phyloP scores from a whole-genome alignment of 2,888 invertebrate genomes.

The Heliconius ethilla region DNA sequence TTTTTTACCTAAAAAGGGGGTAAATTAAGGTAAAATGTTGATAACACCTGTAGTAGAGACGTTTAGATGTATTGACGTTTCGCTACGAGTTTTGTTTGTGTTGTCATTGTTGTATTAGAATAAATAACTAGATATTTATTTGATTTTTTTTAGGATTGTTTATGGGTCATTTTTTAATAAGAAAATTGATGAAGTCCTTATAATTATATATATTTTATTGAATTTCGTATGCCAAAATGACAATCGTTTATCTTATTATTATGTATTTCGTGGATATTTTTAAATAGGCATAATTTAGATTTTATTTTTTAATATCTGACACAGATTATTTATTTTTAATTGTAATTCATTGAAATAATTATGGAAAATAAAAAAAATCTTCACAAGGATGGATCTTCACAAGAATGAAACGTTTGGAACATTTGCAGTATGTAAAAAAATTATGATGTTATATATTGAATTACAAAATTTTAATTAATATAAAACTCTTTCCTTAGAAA shows the following conservation, averaged over 20 bases:
- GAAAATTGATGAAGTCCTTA: neutral
- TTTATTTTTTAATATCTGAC: neutral
- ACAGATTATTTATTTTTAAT: too few relatives aligned
- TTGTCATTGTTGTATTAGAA: conserved; percentile 17
- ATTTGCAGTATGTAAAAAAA: neutral
- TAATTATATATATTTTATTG: neutral
- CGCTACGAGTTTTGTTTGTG: conserved; percentile 10
- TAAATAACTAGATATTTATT: neutral
- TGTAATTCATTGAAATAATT: neutral
- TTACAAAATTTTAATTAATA: neutral
- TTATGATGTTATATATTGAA: neutral
- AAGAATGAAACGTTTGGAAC: neutral
- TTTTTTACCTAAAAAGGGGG: neutral
- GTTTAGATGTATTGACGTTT: conserved; percentile 16
- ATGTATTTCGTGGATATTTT: neutral
- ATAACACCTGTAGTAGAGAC: neutral
- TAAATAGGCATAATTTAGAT: neutral
- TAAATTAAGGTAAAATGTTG: conserved; percentile 3
- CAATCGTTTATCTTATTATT: neutral
- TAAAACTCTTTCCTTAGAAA: neutral
- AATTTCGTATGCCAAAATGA: neutral
- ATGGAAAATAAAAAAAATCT: too few relatives aligned
- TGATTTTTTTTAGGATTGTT: neutral
- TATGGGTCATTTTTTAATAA: neutral
- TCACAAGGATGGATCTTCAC: too few relatives aligned